Base-by-base conservation (phyloP, 53 echinoderm and acorn worm species). In the Holothuria leucospilota region DNA sequence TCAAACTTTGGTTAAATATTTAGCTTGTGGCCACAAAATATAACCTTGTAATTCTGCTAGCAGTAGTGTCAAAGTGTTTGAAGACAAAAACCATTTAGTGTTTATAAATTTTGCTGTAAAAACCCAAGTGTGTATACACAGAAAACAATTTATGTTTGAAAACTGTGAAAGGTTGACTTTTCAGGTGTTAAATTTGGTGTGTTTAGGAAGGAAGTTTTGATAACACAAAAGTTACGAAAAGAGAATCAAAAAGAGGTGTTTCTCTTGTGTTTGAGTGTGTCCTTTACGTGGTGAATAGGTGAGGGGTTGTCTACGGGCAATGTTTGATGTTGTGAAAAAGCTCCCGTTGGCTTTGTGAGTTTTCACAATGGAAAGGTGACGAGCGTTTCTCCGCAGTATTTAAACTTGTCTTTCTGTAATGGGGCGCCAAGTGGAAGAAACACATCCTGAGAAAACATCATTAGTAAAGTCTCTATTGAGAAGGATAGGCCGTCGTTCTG, bases 21-120 rank as follows among this genome's bases (percentile, higher is more conserved):
- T 27, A 14, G 10, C 26, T 80, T 59, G 16, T 26, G 53, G 60
- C 20, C 28, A 30, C 61, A 59, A 80, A 80, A 51, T 10, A 28
- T 80, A 80, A 80, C 80, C 80, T 80, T 80, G 80, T 20, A 67
- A 29, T 34, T 68, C 34, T 68, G 28, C 13, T 68, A 8, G 29
- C 18, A 52, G 75, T 51, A 52, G 38, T 52, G 75, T 75, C 52
- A 75, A 26, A 49, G 21, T 52, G 25, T 46, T 75, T 51, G n/a
- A 38, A 56, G 56, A 56, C 56, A 56, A 75, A 74, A 75, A 46
- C 39, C 52, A 52, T 49, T 23, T 80, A 59, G 59, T 80, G 80
- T 80, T 80, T 80, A 80, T 80, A 80, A 80, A 61, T 80, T 75
- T 80, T 80, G 80, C 61, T 80, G 61, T 60, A 60, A 80, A 80